These are phyloP conservation scores for Lucinisca nassula DNA, from an alignment of 2,888 invertebrate genomes.

Conservation along the genomic window DNA sequence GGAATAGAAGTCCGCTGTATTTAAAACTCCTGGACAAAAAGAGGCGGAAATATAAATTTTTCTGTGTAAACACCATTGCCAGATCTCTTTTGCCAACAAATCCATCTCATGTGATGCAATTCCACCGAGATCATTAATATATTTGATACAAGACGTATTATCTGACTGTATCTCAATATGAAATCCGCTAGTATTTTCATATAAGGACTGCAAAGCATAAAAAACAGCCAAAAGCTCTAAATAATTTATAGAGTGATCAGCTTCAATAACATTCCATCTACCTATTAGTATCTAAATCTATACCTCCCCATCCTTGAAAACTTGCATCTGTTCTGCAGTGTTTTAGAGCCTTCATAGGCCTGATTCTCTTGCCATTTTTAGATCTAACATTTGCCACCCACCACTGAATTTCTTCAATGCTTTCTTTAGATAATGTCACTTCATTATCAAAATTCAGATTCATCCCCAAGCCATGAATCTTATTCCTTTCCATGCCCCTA, in stretches of 20 bases:
- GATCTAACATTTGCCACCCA: slow-evolving; percentile 23
- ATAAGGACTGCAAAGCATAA: slow-evolving; percentile 21
- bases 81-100: slow-evolving; percentile 31
- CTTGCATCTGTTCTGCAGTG: slow-evolving; percentile 41
- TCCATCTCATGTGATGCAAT: slow-evolving; percentile 27
- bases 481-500: slow-evolving; percentile 29
- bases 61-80: slow-evolving; percentile 49
- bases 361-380: slow-evolving; percentile 44
- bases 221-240: slow-evolving; percentile 40
- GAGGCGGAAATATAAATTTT: slow-evolving; percentile 34
- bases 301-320: slow-evolving; percentile 33
- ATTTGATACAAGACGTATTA: slow-evolving; percentile 29
- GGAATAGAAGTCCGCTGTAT: slow-evolving; percentile 56
- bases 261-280: slow-evolving; percentile 44
- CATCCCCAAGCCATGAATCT: not conserved
- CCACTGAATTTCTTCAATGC: slow-evolving; percentile 22
- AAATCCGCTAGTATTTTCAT: no score
- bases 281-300: slow-evolving; percentile 3
- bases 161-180: slow-evolving; percentile 41
- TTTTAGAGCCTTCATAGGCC: not conserved
- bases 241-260: slow-evolving; percentile 30
- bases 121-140: slow-evolving; percentile 45
- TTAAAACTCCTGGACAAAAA: slow-evolving; percentile 23
- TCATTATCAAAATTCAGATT: slow-evolving; percentile 38
- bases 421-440: slow-evolving; percentile 13